Conservation (phyloP, 2,113 vertebrate genomes). For the Ictalurus punctatus region DNA sequence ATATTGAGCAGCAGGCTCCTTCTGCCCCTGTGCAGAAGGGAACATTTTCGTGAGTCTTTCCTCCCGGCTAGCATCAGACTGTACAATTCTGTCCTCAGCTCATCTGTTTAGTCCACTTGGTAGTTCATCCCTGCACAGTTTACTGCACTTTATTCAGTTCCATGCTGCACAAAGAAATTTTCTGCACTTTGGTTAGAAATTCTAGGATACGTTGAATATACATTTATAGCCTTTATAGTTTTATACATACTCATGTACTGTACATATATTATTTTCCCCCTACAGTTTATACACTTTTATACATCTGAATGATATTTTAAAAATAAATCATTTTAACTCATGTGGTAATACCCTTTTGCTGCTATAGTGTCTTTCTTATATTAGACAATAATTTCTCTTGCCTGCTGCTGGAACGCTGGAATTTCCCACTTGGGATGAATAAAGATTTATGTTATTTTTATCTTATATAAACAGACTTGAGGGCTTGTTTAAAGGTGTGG, state of each 20-base stretch:
- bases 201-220: not conserved
- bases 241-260: not conserved
- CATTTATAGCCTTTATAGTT: not conserved
- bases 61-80: not conserved
- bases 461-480: not conserved
- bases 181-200: not conserved
- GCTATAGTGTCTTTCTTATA: not conserved
- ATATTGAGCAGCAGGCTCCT: not conserved
- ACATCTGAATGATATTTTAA: not conserved
- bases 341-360: not conserved
- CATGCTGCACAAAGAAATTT: not conserved
- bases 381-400: not conserved
- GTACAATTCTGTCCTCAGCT: not conserved
- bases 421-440: too few relatives aligned
- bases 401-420: not conserved
- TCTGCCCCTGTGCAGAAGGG: not conserved
- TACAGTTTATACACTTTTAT: too few relatives aligned
- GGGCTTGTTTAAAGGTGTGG: not conserved
- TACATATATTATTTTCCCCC: too few relatives aligned
- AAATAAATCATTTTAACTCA: not conserved
- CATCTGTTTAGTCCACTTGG: not conserved
- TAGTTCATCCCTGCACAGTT: not conserved
- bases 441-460: not conserved
- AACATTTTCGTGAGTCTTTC: not conserved
- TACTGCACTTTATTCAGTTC: not conserved